These are phyloP conservation scores for Hyphantria cunea DNA, from an alignment of 1,140 invertebrate species.

Conservation along the genomic window DNA sequence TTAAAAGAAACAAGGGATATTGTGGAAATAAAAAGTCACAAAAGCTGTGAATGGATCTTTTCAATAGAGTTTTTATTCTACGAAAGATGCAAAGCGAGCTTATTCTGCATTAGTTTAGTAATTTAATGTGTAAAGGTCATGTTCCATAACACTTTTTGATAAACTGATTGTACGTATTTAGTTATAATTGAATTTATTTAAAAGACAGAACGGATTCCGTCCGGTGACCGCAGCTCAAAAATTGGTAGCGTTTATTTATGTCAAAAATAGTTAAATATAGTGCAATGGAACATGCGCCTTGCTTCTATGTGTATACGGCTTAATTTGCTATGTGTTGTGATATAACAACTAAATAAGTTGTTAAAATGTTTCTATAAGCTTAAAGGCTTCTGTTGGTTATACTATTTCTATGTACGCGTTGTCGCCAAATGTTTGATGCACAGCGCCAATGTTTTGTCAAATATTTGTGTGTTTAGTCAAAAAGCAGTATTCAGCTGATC, in stretches of 20 bases:
- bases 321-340: constrained; percentile 62
- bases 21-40: too few species aligned
- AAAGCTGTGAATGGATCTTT: too few species aligned
- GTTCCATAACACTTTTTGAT: constrained; percentile 1
- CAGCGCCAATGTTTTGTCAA: constrained; percentile 28
- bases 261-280: not conserved
- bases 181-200: not conserved
- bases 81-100: not conserved
- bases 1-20: too few species aligned
- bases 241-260: not conserved
- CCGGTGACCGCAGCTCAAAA: not conserved
- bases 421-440: constrained; percentile 29
- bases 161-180: constrained; percentile 3
- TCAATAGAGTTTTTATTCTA: too few species aligned
- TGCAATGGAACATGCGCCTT: not conserved
- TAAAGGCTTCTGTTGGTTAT: constrained; percentile 56
- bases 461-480: constrained; percentile 34
- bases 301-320: constrained; percentile 48
- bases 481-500: constrained; percentile 34
- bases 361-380: constrained; percentile 45
- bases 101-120: not conserved
- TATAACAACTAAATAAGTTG: constrained; percentile 50
- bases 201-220: constrained; percentile 1
- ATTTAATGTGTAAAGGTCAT: not conserved
- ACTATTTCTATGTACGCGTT: constrained; percentile 35